A percentile compares a stretch with the other conserved stretches of the same genome.
Conservation (phyloP, 2,113 vertebrate genomes). For the Rhagologus leucostigma region DNA sequence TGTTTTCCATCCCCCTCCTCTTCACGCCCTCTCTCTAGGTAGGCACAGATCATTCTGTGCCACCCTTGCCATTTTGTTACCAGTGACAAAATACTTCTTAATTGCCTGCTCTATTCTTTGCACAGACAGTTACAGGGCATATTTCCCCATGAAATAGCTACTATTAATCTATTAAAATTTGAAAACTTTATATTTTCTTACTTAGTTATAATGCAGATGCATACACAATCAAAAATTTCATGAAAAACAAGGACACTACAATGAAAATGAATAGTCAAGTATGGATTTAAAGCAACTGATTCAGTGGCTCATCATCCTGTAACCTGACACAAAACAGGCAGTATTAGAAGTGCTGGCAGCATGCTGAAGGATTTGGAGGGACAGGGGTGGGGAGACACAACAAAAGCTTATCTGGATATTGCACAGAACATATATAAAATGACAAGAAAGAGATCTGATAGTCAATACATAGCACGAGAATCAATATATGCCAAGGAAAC, state of each 20-base stretch:
- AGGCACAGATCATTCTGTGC: neutral
- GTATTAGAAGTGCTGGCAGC: neutral
- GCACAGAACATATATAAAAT: neutral
- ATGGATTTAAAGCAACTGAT: neutral
- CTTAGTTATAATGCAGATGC: neutral
- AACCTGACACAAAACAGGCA: neutral
- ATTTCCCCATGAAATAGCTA: neutral
- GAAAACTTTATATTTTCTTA: neutral
- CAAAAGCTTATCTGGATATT: neutral
- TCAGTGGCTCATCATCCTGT: neutral
- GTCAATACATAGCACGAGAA: neutral
- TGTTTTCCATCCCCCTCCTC: neutral
- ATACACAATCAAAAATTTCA: neutral
- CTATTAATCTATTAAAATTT: neutral
- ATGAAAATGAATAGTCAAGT: neutral
- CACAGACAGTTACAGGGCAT: neutral
- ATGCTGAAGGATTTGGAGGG: neutral
- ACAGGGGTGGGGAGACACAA: neutral
- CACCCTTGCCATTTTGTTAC: neutral
- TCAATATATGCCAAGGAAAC: neutral
- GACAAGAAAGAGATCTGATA: neutral
- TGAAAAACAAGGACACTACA: neutral
- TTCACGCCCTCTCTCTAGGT: neutral
- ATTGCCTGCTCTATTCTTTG: neutral
- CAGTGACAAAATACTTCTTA: neutral